phyloP scores from a whole-genome alignment of 2,888 invertebrate species.

The Tetanocera ferruginea region DNA sequence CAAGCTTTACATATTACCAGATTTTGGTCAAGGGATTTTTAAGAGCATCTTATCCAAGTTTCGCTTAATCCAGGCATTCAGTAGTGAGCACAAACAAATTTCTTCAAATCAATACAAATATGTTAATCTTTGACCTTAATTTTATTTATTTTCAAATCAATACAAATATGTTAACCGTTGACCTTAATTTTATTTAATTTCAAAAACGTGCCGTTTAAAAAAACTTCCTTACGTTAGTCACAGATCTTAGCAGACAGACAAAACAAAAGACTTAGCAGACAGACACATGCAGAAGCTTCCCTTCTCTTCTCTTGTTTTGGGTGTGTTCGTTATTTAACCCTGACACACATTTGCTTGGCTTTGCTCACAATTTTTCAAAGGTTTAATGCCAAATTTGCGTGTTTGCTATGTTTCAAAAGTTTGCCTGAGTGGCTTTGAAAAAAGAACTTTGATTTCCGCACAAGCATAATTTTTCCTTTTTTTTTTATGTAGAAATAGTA shows the following conservation, averaged over 20 bases:
- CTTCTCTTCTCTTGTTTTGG: slow-evolving; percentile 1
- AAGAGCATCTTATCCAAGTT: too few relatives aligned
- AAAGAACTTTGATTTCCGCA: slow-evolving; percentile 29
- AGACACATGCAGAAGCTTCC: slow-evolving; percentile 31
- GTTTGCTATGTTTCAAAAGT: slow-evolving; percentile 46
- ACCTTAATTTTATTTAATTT: too few relatives aligned
- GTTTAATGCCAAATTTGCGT: slow-evolving; percentile 58
- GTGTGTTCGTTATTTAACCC: slow-evolving; percentile 13
- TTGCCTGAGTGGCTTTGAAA: not conserved
- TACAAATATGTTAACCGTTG: too few relatives aligned
- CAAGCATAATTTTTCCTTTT: slow-evolving; percentile 36
- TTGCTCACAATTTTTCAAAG: slow-evolving; percentile 10
- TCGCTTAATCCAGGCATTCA: too few relatives aligned
- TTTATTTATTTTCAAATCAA: too few relatives aligned
- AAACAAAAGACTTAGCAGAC: not conserved
- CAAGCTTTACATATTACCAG: too few relatives aligned
- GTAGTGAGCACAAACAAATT: too few relatives aligned
- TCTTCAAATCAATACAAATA: too few relatives aligned
- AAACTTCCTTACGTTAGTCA: too few relatives aligned
- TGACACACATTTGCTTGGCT: slow-evolving; percentile 32
- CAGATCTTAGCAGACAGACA: slow-evolving; percentile 19
- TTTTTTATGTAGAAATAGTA: slow-evolving; percentile 14
- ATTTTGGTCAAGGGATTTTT: too few relatives aligned
- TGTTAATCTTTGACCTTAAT: too few relatives aligned
- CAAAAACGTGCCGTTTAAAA: too few relatives aligned